Base-by-base conservation (phyloP, 2,888 invertebrate species). In the Chloroclysta siterata region DNA sequence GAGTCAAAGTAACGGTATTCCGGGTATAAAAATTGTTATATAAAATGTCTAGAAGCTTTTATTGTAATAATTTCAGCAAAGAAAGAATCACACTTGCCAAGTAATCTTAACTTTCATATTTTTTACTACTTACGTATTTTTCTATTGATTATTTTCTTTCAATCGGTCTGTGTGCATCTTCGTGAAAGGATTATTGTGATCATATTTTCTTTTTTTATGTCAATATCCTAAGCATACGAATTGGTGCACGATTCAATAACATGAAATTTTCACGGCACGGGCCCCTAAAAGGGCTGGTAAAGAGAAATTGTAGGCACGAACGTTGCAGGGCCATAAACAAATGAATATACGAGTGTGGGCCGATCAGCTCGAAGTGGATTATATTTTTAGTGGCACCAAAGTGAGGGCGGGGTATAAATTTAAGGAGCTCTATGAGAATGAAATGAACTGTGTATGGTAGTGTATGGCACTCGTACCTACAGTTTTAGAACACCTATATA, bases 321-420 rank as follows among this genome's bases (percentile, higher is more conserved):
- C 79, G 78, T 79, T 87, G 89, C 87, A 83, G 87, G 77, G 79
- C 74, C 75, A 88, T 90, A 90, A 90, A 89, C 84, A 86, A 82
- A 85, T 84, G 84, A 85, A 88, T 79, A 82, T 88, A 90, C 86
- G 85, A 80, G 73, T 75, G 67, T 72, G 72, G 74, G 79, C 79
- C 80, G 88, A 88, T 89, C 85, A 72, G 71, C 69, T 73, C 71
- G 85, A 87, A 82, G 84, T 80, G 79, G 81, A 85, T 89, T 82
- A 88, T 84, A 83, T 79, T 84, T 71, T 83, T 76, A 83, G 76
- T 77, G 71, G 77, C 48, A 58, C 48, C 50, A 52, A 29, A 44
- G 36, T 39, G 55, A 17, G 28, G 52, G 53, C n/a, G 51, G 10
- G 15, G 15, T 53, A 48, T 53, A 54, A 61, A 47, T 61, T 65